phyloP scores from a whole-genome alignment of 2,113 vertebrate species.

The Neofelis nebulosa region DNA sequence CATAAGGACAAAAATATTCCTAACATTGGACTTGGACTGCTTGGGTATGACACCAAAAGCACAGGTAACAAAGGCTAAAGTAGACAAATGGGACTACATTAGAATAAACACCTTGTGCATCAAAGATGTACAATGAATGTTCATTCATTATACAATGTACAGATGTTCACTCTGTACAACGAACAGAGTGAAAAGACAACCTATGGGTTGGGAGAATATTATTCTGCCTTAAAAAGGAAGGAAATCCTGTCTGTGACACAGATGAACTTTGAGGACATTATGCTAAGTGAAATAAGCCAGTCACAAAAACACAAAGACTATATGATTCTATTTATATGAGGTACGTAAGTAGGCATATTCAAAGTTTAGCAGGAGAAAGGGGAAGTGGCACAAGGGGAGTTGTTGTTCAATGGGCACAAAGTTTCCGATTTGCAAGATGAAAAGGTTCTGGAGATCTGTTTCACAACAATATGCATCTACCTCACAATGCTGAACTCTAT shows the following conservation, averaged over 20 bases:
- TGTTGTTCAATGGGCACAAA: background rate
- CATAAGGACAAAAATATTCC: background rate
- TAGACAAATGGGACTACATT: background rate
- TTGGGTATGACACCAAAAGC: background rate
- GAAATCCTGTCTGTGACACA: background rate
- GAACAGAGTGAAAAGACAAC: background rate
- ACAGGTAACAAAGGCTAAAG: background rate
- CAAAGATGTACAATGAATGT: background rate
- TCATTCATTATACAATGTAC: too few relatives aligned
- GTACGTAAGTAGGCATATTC: background rate
- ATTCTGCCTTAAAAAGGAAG: background rate
- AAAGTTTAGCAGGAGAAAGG: background rate
- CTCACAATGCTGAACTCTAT: background rate
- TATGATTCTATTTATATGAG: background rate
- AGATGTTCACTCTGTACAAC: background rate
- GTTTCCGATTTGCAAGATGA: background rate
- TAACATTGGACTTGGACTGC: background rate
- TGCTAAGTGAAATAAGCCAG: background rate
- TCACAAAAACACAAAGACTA: background rate
- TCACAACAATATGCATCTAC: background rate
- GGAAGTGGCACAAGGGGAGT: rapidly evolving
- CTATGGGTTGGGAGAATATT: background rate
- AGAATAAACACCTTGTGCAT: background rate
- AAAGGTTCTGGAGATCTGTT: background rate
- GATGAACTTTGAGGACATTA: background rate